A percentile compares a stretch with the other conserved stretches of the same genome.
These are phyloP conservation scores for Drosophila quadrilineata DNA, from an alignment of 1,140 invertebrate genomes.

Conservation along the genomic window DNA sequence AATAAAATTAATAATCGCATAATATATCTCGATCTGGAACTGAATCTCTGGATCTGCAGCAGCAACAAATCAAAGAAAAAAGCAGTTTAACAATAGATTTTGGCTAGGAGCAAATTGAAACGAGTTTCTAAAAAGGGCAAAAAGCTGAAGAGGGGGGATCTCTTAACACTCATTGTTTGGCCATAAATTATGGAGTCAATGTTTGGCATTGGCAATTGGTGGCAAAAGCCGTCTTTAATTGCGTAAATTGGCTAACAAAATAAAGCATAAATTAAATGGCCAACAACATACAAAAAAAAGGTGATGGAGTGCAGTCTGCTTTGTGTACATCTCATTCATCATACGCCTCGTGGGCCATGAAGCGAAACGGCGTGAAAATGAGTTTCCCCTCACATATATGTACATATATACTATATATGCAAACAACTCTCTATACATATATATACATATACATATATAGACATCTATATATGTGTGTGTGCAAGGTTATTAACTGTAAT, in stretches of 20 bases:
- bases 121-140: too few species aligned
- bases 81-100: too few species aligned
- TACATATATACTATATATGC: constrained; percentile 25
- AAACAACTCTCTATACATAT: constrained; percentile 53
- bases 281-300: constrained; percentile 30
- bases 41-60: too few species aligned
- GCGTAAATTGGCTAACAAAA: constrained; percentile 52
- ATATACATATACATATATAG: neutral
- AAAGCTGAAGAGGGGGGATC: too few species aligned
- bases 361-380: constrained; percentile 35
- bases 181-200: constrained; percentile 25
- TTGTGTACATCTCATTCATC: constrained; percentile 62
- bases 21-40: too few species aligned
- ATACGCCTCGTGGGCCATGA: constrained; percentile 57
- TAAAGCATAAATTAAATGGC: constrained; percentile 52
- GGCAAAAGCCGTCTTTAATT: constrained; percentile 30
- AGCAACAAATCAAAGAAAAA: too few species aligned
- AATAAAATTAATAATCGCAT: too few species aligned
- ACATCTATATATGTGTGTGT: neutral
- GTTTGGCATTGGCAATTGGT: constrained; percentile 19
- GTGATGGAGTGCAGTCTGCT: too few species aligned
- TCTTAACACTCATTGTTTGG: neutral
- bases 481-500: constrained; percentile 24
- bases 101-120: constrained; percentile 19
- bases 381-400: too few species aligned